phyloP scores from a whole-genome alignment of 2,888 invertebrate genomes.

The Zhuqinia jingwanae region DNA sequence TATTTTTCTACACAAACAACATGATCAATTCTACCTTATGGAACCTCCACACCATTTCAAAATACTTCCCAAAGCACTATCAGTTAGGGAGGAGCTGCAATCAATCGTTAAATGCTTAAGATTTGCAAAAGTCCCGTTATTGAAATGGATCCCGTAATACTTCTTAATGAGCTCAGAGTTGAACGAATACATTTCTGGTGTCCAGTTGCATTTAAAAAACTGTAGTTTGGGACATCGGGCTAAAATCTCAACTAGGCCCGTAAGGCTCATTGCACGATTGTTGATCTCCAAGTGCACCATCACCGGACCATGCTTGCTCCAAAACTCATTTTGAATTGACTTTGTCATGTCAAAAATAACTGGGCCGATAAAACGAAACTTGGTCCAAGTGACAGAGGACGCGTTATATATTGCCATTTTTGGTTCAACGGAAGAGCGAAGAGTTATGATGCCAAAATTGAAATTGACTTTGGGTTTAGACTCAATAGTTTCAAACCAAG shows the following conservation, averaged over 20 bases:
- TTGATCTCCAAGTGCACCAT: slow-evolving; percentile 75
- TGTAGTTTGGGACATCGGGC: slow-evolving; percentile 74
- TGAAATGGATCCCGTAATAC: slow-evolving; percentile 77
- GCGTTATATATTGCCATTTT: slow-evolving; percentile 74
- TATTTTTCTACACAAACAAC: neutral
- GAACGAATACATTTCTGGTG: slow-evolving; percentile 77
- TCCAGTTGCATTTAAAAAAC: slow-evolving; percentile 74
- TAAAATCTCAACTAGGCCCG: slow-evolving; percentile 76
- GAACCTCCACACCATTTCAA: slow-evolving; percentile 77
- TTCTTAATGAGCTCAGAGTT: slow-evolving; percentile 78
- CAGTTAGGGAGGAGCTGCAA: slow-evolving; percentile 76
- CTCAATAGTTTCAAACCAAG: slow-evolving; percentile 76
- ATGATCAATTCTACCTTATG: slow-evolving; percentile 45
- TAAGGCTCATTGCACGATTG: slow-evolving; percentile 74
- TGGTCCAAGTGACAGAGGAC: slow-evolving; percentile 75
- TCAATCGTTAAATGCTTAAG: slow-evolving; percentile 73
- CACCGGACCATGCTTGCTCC: slow-evolving; percentile 75
- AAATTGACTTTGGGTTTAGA: slow-evolving; percentile 55
- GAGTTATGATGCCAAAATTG: slow-evolving; percentile 65
- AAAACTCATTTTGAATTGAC: slow-evolving; percentile 75
- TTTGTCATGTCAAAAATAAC: slow-evolving; percentile 74
- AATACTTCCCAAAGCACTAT: slow-evolving; percentile 75
- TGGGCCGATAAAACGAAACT: slow-evolving; percentile 73
- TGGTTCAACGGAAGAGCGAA: slow-evolving; percentile 66
- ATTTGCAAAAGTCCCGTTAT: slow-evolving; percentile 75